Evolutionary conservation across 1,140 invertebrate species (phyloP).

Genomic region (Drosophila busckii): DNA sequence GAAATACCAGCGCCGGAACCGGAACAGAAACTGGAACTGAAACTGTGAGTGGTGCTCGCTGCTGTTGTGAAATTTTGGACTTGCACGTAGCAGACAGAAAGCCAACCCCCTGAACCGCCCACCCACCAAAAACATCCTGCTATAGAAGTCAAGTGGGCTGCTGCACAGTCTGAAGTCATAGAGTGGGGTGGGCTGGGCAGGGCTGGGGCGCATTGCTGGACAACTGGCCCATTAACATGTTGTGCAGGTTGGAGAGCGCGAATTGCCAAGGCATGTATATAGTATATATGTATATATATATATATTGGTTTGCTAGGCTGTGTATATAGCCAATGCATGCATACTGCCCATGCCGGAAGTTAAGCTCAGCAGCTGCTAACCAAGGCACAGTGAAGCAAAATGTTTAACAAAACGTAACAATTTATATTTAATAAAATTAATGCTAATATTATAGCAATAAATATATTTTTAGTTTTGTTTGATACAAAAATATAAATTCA

Average conservation of each 20-base stretch:
- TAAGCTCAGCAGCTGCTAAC: slow-evolving; percentile 21
- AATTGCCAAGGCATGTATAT: slow-evolving; percentile 28
- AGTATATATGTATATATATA: too few species aligned
- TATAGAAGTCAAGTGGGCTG: slow-evolving; percentile 25
- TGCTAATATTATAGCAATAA: not conserved
- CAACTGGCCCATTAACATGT: slow-evolving; percentile 64
- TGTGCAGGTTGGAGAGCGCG: slow-evolving; percentile 62
- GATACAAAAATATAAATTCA: too few species aligned
- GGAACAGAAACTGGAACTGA: slow-evolving; percentile 18
- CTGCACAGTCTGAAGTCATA: too few species aligned
- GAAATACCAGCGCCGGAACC: slow-evolving; percentile 14
- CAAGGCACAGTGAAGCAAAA: slow-evolving; percentile 13
- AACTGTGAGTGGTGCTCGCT: slow-evolving; percentile 1
- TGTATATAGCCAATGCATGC: slow-evolving; percentile 1
- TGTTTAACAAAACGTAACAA: not conserved
- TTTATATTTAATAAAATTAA: not conserved
- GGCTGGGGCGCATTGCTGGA: slow-evolving; percentile 31
- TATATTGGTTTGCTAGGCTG: slow-evolving; percentile 1
- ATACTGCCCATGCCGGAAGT: slow-evolving; percentile 23
- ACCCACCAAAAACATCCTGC: slow-evolving; percentile 5
- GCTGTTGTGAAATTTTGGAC: slow-evolving; percentile 26
- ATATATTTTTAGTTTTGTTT: too few species aligned
- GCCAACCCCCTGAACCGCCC: not conserved
- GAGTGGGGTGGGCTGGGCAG: too few species aligned
- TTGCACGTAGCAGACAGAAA: slow-evolving; percentile 32